Evolutionary conservation across 1,140 invertebrate genomes (phyloP).

Genomic region (Heliothis virescens): DNA sequence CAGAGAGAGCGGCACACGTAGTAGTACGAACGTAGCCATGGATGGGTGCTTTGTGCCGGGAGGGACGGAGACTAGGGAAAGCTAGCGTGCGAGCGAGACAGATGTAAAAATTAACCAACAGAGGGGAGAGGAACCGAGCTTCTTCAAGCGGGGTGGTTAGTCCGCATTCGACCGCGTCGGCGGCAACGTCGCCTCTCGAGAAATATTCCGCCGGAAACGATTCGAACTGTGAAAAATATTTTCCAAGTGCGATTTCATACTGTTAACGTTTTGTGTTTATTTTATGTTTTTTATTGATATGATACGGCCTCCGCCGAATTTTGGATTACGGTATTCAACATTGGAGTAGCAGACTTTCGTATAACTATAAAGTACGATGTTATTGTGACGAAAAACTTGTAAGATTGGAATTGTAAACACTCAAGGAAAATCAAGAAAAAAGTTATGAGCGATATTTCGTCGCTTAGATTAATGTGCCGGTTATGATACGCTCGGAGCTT

Average conservation of each 20-base stretch:
- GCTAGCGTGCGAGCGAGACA: slow-evolving; percentile 74
- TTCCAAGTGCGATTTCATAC: slow-evolving; percentile 71
- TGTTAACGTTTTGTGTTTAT: slow-evolving; percentile 60
- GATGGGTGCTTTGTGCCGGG: slow-evolving; percentile 70
- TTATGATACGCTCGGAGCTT: slow-evolving; percentile 79
- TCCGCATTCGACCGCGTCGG: slow-evolving; percentile 81
- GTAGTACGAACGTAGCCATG: slow-evolving; percentile 71
- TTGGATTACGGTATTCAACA: slow-evolving; percentile 54
- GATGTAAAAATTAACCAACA: slow-evolving; percentile 82
- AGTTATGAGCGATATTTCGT: slow-evolving; percentile 65
- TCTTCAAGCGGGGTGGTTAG: slow-evolving; percentile 85
- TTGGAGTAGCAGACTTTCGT: slow-evolving; percentile 47
- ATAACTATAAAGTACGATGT: slow-evolving; percentile 59
- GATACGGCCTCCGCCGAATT: slow-evolving; percentile 36
- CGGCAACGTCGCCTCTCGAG: slow-evolving; percentile 69
- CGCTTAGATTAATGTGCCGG: slow-evolving; percentile 71
- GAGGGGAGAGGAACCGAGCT: slow-evolving; percentile 83
- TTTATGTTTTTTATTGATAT: slow-evolving; percentile 61
- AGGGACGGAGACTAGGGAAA: slow-evolving; percentile 75
- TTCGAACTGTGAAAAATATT: slow-evolving; percentile 80
- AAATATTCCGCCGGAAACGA: slow-evolving; percentile 65
- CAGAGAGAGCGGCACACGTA: slow-evolving; percentile 82
- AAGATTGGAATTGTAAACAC: slow-evolving; percentile 46
- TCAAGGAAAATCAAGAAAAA: slow-evolving; percentile 52
- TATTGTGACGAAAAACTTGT: slow-evolving; percentile 60